Evolutionary conservation across 2,113 vertebrate genomes (phyloP), one percentile per base, ranked within the genome.

Genomic region (Nematolebias whitei): DNA sequence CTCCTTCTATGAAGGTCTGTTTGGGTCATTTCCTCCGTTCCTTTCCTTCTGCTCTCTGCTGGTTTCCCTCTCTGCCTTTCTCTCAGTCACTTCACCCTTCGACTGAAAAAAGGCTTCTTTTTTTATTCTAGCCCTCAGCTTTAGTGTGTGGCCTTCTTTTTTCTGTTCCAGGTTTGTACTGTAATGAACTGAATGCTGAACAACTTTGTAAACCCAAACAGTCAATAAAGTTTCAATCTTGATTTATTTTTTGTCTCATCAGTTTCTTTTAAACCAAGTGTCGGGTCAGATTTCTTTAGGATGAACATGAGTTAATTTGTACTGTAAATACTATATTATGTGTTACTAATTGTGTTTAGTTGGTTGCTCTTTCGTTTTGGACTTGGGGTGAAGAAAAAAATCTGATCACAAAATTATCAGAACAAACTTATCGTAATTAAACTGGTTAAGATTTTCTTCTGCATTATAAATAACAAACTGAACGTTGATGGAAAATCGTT

Each of bases 1-100:
- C 71, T 80, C 91, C 93, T 93, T 93, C 91, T 89, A 79, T 93
- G 93, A 93, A 93, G 93, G 92, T 71, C 74, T 62, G 71, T 85
- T 88, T 87, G 74, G 57, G 77, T 79, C 32, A 68, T 47, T 79
- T 76, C 19, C 72, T 65, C 60, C 47, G 29, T 9, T 41, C 23
- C 43, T 50, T 35, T 18, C 23, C 1, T 54, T 32, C 45, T 18
- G 1, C 56, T 52, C 26, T 67, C 56, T 23, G 32, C 65, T 60
- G 45, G 24, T 64, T 61, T n/a, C 64, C 35, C 14, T n/a, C 18
- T 32, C 26, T 55, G 24, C 63, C 18, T 51, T 56, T 12, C 47
- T 48, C 61, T 70, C 24, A 75, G 32, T 39, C 53, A 55, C 39
- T 20, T 71, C 58, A 58, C 55, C 23, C 22, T 45, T 76, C 62